Evolutionary conservation across 2,888 invertebrate species (phyloP), one percentile per base, ranked within the genome.

Genomic region (Poecilus cupreus): DNA sequence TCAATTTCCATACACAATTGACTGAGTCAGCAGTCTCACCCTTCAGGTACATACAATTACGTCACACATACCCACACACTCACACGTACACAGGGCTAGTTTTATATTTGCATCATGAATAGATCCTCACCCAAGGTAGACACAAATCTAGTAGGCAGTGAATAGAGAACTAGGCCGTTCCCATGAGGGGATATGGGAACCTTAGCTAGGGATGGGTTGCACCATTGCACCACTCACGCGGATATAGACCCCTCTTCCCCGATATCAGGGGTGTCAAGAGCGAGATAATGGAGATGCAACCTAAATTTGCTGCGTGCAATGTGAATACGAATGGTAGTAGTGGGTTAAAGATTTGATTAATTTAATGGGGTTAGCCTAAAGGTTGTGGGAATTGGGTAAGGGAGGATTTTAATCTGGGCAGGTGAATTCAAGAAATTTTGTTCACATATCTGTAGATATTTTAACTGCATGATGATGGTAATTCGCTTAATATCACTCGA

Each of bases 121-220:
- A 68, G 64, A 16, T 37, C 37, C 51, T 51, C 51, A 51, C 51
- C 51, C 18, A 32, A 60, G 60, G 60, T 32, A 60, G 60, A 60
- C 60, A 60, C 60, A 60, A 70, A 43, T 72, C 43, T 72, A 18
- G 13, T 20, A 72, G 39, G 46, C 60, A 60, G 60, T 72, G 72
- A 72, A 72, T 72, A 72, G 72, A 72, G 72, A 72, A 72, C 43
- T 72, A 72, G 72, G 72, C 49, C 72, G 72, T 72, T 72, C 72
- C 72, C 72, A 72, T 72, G 72, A 43, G 43, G 72, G 72, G 72
- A 24, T 72, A 72, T 72, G 72, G 72, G 72, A 72, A 72, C 43
- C 64, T 16, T 10, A 13, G 6, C 64, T 10, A 16, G 37, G 18
- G 72, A 72, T 72, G 72, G 43, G 72, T 72, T 72, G 51, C 51